Base-by-base conservation (phyloP, 2,888 invertebrate genomes). In the Brachyptera putata region DNA sequence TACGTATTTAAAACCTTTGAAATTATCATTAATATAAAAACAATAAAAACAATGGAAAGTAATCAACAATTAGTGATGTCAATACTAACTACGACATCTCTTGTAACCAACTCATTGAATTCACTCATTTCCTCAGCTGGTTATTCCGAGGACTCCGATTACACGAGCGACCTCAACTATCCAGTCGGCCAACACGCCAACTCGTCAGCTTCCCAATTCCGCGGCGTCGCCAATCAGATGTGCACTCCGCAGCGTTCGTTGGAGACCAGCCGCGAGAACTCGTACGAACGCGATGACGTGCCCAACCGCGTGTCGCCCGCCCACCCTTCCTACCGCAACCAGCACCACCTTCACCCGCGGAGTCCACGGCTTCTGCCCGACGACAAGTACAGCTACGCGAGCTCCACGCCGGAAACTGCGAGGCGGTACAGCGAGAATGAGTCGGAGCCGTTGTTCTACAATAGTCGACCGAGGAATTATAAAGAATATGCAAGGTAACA, bases 61-160 rank as follows among this genome's bases (percentile, higher is more conserved):
- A n/a, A n/a, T n/a, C n/a, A n/a, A n/a, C n/a, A n/a, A n/a, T n/a
- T n/a, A n/a, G n/a, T n/a, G n/a, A n/a, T n/a, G n/a, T n/a, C n/a
- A n/a, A n/a, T n/a, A n/a, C n/a, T n/a, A n/a, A n/a, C n/a, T n/a
- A n/a, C n/a, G n/a, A n/a, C n/a, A n/a, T n/a, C n/a, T n/a, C n/a
- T n/a, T n/a, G n/a, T n/a, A n/a, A n/a, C n/a, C n/a, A n/a, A n/a
- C n/a, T n/a, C n/a, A n/a, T n/a, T n/a, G n/a, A n/a, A n/a, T n/a
- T n/a, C n/a, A n/a, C n/a, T n/a, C n/a, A n/a, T n/a, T n/a, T n/a
- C n/a, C n/a, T n/a, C 81, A 91, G 93, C 93, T 75, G 93, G 95
- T 62, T 91, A 95, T 75, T 95, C 95, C 56, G 96, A 96, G 78
- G 95, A 96, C 77, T 94, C 94, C 69, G 96, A 96, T 79, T 96